phyloP scores from a whole-genome alignment of 2,888 invertebrate genomes.

The Thelaira solivaga region DNA sequence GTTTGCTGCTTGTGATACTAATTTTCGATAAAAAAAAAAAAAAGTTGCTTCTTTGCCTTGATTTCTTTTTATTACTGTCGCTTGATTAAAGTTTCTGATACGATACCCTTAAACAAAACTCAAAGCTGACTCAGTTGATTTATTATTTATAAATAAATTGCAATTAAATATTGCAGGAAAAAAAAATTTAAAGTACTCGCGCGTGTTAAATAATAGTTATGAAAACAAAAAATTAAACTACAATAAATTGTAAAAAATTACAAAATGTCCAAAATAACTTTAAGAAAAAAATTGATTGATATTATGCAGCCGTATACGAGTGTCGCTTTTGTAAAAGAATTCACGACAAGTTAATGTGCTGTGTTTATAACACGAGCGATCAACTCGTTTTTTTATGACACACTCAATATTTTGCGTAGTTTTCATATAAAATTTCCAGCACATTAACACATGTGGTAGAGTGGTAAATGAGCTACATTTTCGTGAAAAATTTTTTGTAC shows the following conservation, averaged over 20 bases:
- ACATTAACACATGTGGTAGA: too few species aligned
- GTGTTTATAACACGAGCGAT: too few species aligned
- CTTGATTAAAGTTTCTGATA: slow-evolving; percentile 49
- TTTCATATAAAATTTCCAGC: too few species aligned
- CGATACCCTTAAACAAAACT: background rate
- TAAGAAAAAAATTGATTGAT: too few species aligned
- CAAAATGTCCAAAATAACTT: too few species aligned
- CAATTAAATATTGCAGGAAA: slow-evolving; percentile 38
- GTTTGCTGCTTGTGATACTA: slow-evolving; percentile 13
- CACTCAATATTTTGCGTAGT: too few species aligned
- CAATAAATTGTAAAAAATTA: slow-evolving; percentile 12
- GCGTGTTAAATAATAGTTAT: background rate
- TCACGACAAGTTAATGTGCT: too few species aligned
- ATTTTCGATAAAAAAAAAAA: background rate
- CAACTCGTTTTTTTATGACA: too few species aligned
- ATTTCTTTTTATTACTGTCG: slow-evolving; percentile 24
- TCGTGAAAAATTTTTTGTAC: too few species aligned
- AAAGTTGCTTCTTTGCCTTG: background rate
- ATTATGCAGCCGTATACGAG: too few species aligned
- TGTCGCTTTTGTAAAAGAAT: too few species aligned
- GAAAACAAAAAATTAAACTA: background rate
- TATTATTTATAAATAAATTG: slow-evolving; percentile 57
- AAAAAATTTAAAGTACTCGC: background rate
- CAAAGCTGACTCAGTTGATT: slow-evolving; percentile 31
- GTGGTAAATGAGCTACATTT: too few species aligned